These are phyloP conservation scores for Myotis davidii DNA, from an alignment of 2,113 vertebrate genomes.

Conservation along the genomic window DNA sequence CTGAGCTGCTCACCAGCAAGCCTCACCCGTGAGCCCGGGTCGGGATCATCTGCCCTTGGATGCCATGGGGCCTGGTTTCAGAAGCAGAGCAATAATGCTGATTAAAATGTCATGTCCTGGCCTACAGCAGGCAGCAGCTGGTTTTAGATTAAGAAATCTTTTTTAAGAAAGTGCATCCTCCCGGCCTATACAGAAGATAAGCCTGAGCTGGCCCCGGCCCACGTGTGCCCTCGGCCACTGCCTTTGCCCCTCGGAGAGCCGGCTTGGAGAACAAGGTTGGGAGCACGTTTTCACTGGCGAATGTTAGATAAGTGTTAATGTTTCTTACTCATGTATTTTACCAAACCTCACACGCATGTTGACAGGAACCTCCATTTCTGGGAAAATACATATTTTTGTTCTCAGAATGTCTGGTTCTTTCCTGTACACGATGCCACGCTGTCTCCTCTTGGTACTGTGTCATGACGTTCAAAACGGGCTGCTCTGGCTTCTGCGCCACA, in stretches of 20 bases:
- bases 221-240: neutral
- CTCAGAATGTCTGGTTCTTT: neutral
- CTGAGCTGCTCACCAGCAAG: neutral
- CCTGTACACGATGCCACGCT: neutral
- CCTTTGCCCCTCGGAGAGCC: neutral
- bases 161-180: slow-evolving; percentile 49
- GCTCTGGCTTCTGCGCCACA: neutral
- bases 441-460: neutral
- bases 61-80: slow-evolving; percentile 53
- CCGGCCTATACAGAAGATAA: neutral
- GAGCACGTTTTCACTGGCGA: slow-evolving; percentile 45
- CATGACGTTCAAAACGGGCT: neutral
- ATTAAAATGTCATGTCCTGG: slow-evolving; percentile 66
- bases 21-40: neutral
- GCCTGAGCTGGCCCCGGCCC: slow-evolving; percentile 17
- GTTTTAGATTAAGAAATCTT: slow-evolving; percentile 66
- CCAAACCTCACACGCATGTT: neutral
- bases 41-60: slow-evolving; percentile 48
- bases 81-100: slow-evolving; percentile 62
- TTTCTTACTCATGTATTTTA: slow-evolving; percentile 46
- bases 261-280: neutral
- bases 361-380: neutral
- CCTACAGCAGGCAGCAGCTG: slow-evolving; percentile 74
- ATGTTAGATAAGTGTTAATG: neutral
- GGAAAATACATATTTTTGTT: neutral